These are phyloP conservation scores for Protobothrops flavoviridis DNA, from an alignment of 2,113 vertebrate species.

Conservation along the genomic window DNA sequence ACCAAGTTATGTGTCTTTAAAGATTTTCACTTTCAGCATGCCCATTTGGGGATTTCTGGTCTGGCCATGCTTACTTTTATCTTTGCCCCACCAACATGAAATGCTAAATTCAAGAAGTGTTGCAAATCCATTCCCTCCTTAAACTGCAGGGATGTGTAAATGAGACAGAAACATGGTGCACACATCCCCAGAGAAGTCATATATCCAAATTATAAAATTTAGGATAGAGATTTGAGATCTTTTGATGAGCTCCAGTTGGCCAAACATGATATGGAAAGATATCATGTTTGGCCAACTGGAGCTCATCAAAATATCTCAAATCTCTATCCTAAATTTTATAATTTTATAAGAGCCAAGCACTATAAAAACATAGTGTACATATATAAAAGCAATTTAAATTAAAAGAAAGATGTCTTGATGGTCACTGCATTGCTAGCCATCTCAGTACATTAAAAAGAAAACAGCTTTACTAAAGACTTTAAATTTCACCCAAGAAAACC, in stretches of 20 bases:
- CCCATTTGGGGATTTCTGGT: not conserved
- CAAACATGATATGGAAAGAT: not conserved
- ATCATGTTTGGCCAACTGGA: not conserved
- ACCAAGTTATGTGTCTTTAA: not conserved
- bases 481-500: conserved; percentile 10
- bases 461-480: not conserved
- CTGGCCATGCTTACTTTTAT: not conserved
- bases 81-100: not conserved
- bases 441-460: not conserved
- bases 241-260: not conserved
- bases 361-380: not conserved
- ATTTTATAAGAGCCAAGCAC: not conserved
- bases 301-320: not conserved
- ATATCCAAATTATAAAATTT: not conserved
- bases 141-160: not conserved
- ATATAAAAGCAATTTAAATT: not conserved
- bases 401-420: not conserved
- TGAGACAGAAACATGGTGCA: not conserved
- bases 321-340: not conserved
- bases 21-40: not conserved
- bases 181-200: not conserved
- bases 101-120: not conserved
- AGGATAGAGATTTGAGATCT: not conserved
- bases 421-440: not conserved
- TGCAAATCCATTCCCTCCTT: not conserved